Evolutionary conservation across 1,140 invertebrate species (phyloP), one percentile per base, ranked within the genome.

Genomic region (Limonius californicus): DNA sequence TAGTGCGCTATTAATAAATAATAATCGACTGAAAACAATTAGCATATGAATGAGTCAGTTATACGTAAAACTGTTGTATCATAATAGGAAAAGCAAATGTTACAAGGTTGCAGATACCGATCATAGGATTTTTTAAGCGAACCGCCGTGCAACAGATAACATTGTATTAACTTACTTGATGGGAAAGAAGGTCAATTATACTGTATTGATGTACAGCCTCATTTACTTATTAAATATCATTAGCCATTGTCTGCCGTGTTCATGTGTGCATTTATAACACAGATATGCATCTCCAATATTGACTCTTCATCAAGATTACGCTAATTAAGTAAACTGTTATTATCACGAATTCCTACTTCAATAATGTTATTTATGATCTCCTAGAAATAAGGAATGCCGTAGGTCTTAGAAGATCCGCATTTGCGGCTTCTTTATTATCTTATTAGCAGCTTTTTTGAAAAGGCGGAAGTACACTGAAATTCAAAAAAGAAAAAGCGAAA

Each of bases 201-300:
- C n/a, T 7, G 16, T 50, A 50, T 50, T 50, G 45, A 50, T 50
- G 45, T 50, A 50, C 20, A 50, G 45, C 45, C 45, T 50, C 45
- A 50, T 50, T 50, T 50, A 50, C 45, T 50, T 50, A 50, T 50
- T 50, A 50, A 50, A 50, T 50, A 50, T 50, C 45, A 50, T 50
- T 50, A 50, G 45, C 45, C 16, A 50, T 50, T 50, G 45, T 50
- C 19, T 50, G 15, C 45, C 19, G 16, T 45, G n/a, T 19, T 3
- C 45, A 50, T 50, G 45, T 50, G 45, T 50, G 16, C 45, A 50
- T 39, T 39, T 39, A 39, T 39, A 39, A 50, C 45, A 21, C 9
- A 50, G 45, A 50, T 50, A 50, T 50, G 14, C 20, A 50, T 50
- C 45, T 50, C 19, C n/a, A 7, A 50, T 50, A 19, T 50, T 50